Conservation (phyloP, 2,888 invertebrate genomes). For the Euzophera pinguis region DNA sequence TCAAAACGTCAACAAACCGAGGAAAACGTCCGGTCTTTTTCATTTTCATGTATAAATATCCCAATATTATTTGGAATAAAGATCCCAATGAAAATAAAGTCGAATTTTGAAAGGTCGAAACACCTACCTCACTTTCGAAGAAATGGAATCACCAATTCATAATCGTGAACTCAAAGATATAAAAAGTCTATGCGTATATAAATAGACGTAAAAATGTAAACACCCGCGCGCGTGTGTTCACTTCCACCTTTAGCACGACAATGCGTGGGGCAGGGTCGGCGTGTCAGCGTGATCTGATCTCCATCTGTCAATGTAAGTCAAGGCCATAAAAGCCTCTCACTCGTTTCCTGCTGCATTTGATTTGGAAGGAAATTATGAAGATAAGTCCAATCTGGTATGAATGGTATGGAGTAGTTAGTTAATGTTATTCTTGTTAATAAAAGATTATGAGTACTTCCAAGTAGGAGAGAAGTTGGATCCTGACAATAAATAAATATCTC, state of each 20-base stretch:
- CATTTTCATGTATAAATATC: too few species aligned
- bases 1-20: too few species aligned
- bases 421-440: too few species aligned
- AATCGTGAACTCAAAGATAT: slow-evolving; percentile 9
- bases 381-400: too few species aligned
- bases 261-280: slow-evolving; percentile 45
- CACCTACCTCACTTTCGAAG: neutral
- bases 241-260: slow-evolving; percentile 53
- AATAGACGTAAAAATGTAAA: neutral
- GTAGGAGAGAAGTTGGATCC: too few species aligned
- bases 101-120: neutral
- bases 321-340: slow-evolving; percentile 64
- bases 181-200: too few species aligned
- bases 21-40: too few species aligned
- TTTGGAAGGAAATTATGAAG: neutral
- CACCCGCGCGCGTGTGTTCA: slow-evolving; percentile 24
- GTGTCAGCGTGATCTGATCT: slow-evolving; percentile 51
- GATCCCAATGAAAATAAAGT: too few species aligned
- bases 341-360: slow-evolving; percentile 33
- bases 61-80: too few species aligned
- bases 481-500: too few species aligned
- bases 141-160: neutral
- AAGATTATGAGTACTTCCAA: too few species aligned
- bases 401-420: too few species aligned
- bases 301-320: slow-evolving; percentile 66